phyloP scores from a whole-genome alignment of 2,797 vertebrate species.

The Garrulus glandarius region DNA sequence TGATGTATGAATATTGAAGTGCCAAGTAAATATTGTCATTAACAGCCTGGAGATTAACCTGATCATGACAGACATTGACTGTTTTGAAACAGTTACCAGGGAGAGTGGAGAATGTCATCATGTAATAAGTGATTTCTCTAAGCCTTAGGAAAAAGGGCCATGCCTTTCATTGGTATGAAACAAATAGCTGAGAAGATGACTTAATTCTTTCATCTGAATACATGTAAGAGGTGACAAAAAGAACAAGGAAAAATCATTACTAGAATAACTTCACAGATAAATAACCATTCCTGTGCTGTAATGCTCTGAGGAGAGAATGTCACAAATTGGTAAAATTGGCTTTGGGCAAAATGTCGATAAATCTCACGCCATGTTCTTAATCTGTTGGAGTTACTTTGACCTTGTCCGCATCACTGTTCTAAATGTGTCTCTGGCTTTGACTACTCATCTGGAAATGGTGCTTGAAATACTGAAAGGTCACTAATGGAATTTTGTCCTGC shows the following conservation, averaged over 20 bases:
- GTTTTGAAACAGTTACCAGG: slow-evolving; percentile 36
- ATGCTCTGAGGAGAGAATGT: background rate
- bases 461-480: background rate
- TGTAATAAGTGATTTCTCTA: background rate
- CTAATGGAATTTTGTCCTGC: slow-evolving; percentile 26
- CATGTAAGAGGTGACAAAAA: background rate
- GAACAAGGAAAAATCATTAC: background rate
- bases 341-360: background rate
- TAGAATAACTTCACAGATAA: background rate
- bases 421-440: slow-evolving; percentile 7
- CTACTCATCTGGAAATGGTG: slow-evolving; percentile 12
- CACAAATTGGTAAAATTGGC: background rate
- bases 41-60: background rate
- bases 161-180: slow-evolving; percentile 31
- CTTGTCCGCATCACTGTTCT: background rate
- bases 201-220: background rate
- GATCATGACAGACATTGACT: background rate
- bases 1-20: background rate
- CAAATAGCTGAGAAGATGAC: background rate
- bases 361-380: background rate
- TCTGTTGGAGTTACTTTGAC: background rate
- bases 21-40: background rate
- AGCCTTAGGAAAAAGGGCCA: background rate
- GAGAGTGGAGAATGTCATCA: background rate
- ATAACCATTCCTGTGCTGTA: background rate